Conservation (phyloP, 2,113 vertebrate species). For the Labeo rohita region DNA sequence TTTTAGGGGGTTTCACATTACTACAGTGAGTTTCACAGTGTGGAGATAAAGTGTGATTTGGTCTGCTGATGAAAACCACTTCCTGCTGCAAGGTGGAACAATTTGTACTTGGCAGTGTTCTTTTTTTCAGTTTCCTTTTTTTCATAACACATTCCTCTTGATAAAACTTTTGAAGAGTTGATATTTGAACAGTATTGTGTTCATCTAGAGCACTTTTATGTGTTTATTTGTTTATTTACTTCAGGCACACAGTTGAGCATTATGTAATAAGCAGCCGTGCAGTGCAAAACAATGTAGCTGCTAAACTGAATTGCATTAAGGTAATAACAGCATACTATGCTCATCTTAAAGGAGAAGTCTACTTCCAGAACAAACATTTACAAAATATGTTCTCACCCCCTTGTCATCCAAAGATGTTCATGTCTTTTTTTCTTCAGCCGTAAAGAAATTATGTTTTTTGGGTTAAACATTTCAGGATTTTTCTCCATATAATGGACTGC, state of each 20-base stretch:
- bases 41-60: constrained; percentile 54
- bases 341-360: too few species aligned
- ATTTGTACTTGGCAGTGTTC: constrained; percentile 56
- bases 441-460: too few species aligned
- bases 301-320: not conserved
- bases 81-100: constrained; percentile 73
- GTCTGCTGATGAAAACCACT: constrained; percentile 72
- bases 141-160: not conserved
- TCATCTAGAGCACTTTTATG: constrained; percentile 31
- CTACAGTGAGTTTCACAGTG: not conserved
- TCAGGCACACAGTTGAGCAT: not conserved
- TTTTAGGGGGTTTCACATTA: not conserved
- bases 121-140: not conserved
- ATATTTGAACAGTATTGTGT: constrained; percentile 20
- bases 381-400: too few species aligned
- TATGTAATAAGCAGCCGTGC: not conserved
- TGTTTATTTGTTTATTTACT: not conserved
- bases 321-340: not conserved
- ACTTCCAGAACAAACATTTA: too few species aligned
- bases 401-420: too few species aligned
- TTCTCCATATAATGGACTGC: too few species aligned
- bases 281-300: not conserved
- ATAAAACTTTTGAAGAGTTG: not conserved
- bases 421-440: too few species aligned
- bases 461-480: too few species aligned